A percentile compares a stretch with the other conserved stretches of the same genome.
Evolutionary conservation across 2,888 invertebrate genomes (phyloP).

Genomic region (Vannuccia rotundouncinata): DNA sequence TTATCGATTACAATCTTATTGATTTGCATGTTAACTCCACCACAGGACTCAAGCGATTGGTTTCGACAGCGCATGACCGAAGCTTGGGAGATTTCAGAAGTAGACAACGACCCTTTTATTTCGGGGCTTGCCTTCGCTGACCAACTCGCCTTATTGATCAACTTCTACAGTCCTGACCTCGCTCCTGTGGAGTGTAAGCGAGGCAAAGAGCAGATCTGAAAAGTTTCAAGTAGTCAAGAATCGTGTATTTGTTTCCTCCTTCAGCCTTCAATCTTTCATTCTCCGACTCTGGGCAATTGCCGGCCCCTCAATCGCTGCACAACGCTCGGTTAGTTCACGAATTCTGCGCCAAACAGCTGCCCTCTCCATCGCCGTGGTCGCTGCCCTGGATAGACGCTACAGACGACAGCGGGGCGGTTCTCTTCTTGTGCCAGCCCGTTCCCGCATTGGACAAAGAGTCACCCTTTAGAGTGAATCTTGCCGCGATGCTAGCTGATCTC

Average conservation of each 20-base stretch:
- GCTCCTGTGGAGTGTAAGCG: neutral
- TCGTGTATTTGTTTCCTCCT: neutral
- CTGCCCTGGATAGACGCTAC: neutral
- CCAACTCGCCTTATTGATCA: neutral
- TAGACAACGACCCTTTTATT: neutral
- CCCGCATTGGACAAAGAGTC: neutral
- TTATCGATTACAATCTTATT: neutral
- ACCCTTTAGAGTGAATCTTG: neutral
- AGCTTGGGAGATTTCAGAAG: neutral
- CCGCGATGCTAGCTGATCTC: neutral
- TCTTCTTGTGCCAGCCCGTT: neutral
- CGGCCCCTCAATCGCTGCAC: neutral
- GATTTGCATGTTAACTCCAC: neutral
- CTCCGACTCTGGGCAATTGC: neutral
- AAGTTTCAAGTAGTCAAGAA: neutral
- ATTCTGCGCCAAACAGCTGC: slow-evolving; percentile 1
- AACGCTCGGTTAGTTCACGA: neutral
- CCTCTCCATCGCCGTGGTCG: neutral
- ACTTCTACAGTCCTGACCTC: slow-evolving; percentile 9
- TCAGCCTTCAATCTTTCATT: neutral
- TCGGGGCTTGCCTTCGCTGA: neutral
- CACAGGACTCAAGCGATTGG: slow-evolving; percentile 10
- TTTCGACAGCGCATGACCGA: neutral
- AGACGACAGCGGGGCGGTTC: neutral
- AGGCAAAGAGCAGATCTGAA: too few relatives aligned